Conservation (phyloP, 2,113 vertebrate genomes). For the Clupea harengus region DNA sequence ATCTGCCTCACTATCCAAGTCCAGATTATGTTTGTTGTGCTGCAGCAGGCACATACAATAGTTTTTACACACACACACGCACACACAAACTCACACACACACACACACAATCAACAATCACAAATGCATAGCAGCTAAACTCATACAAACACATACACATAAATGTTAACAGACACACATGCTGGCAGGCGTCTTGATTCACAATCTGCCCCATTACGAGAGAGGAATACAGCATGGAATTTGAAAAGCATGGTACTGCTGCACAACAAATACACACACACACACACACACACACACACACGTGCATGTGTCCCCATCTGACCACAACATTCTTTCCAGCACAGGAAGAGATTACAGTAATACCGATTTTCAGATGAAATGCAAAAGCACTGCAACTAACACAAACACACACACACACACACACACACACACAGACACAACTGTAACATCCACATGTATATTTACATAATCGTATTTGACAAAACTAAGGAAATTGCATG, state of each 20-base stretch:
- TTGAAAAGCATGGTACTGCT: not conserved
- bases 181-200: not conserved
- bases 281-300: constrained; percentile 32
- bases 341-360: not conserved
- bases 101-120: not conserved
- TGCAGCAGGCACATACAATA: not conserved
- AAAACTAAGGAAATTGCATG: not conserved
- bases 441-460: no score
- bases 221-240: not conserved
- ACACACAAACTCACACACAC: not conserved
- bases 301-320: constrained; percentile 57
- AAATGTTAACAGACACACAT: not conserved
- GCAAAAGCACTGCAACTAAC: constrained; percentile 22
- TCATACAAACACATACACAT: not conserved
- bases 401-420: not conserved
- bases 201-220: not conserved
- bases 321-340: constrained; percentile 46
- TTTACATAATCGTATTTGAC: not conserved
- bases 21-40: not conserved
- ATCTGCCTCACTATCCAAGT: not conserved
- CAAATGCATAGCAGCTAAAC: no score
- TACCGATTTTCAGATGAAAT: constrained; percentile 30
- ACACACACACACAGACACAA: constrained; percentile 37
- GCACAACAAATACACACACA: not conserved
- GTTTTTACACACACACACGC: not conserved